Conservation (phyloP, 2,888 invertebrate species). For the Sphinx pinastri region DNA sequence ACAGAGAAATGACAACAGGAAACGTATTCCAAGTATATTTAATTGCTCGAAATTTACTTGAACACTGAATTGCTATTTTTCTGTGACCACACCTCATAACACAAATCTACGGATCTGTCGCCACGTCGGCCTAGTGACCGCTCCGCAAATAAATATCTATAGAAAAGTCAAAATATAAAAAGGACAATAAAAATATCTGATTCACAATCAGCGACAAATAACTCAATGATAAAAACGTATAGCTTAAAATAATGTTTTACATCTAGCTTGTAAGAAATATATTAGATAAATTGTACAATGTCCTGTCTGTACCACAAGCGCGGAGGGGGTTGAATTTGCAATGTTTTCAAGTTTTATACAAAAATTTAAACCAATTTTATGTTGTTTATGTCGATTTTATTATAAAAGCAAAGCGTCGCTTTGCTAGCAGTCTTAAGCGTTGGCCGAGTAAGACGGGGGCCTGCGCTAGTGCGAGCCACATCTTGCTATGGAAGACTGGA, state of each 20-base stretch:
- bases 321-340: conserved; percentile 34
- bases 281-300: conserved; percentile 78
- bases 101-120: neutral
- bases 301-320: conserved; percentile 56
- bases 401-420: conserved; percentile 13
- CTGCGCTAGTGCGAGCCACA: neutral
- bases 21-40: conserved; percentile 13
- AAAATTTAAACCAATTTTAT: neutral
- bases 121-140: neutral
- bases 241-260: conserved; percentile 63
- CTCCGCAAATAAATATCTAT: conserved; percentile 38
- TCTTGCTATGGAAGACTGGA: conserved; percentile 16
- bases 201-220: conserved; percentile 67
- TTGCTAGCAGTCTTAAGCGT: conserved; percentile 22
- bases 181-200: conserved; percentile 58
- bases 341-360: conserved; percentile 4
- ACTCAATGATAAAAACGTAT: conserved; percentile 64
- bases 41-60: neutral
- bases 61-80: conserved; percentile 9
- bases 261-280: conserved; percentile 72
- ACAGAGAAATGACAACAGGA: neutral
- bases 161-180: conserved; percentile 64
- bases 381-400: neutral
- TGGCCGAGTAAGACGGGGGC: conserved; percentile 4
- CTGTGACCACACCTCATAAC: conserved; percentile 5